Evolutionary conservation across 2,113 vertebrate genomes (phyloP).

Genomic region (Festucalex cinctus): DNA sequence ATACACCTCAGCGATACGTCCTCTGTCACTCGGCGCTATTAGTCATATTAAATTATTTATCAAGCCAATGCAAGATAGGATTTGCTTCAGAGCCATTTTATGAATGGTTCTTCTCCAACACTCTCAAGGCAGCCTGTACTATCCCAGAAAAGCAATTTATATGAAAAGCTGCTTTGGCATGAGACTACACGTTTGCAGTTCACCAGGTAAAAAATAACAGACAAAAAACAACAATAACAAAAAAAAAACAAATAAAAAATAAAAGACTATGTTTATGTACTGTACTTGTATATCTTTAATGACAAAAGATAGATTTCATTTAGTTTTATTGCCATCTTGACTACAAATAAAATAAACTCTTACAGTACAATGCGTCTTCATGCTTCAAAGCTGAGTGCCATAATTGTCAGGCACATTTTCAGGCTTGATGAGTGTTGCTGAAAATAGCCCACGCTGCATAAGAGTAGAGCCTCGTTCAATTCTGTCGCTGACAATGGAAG

Average conservation of each 20-base stretch:
- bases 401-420: conserved; percentile 21
- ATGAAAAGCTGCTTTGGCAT: conserved; percentile 21
- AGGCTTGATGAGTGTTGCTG: conserved; percentile 21
- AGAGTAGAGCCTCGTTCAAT: conserved; percentile 46
- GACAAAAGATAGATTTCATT: not conserved
- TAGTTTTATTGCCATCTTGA: not conserved
- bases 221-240: not conserved
- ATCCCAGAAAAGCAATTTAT: conserved; percentile 17
- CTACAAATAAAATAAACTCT: not conserved
- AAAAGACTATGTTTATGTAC: conserved; percentile 7
- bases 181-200: conserved; percentile 19
- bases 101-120: conserved; percentile 33
- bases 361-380: not conserved
- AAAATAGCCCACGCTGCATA: conserved; percentile 41
- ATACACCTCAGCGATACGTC: conserved; percentile 65
- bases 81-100: conserved; percentile 51
- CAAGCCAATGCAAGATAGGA: conserved; percentile 61
- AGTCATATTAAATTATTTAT: conserved; percentile 77
- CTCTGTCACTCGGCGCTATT: conserved; percentile 65
- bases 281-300: not conserved
- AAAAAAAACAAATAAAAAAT: not conserved
- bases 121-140: conserved; percentile 34
- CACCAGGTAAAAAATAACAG: conserved; percentile 13
- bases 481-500: conserved; percentile 48
- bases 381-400: not conserved